phyloP scores from a whole-genome alignment of 2,797 vertebrate genomes.

The Acanthornis magna region DNA sequence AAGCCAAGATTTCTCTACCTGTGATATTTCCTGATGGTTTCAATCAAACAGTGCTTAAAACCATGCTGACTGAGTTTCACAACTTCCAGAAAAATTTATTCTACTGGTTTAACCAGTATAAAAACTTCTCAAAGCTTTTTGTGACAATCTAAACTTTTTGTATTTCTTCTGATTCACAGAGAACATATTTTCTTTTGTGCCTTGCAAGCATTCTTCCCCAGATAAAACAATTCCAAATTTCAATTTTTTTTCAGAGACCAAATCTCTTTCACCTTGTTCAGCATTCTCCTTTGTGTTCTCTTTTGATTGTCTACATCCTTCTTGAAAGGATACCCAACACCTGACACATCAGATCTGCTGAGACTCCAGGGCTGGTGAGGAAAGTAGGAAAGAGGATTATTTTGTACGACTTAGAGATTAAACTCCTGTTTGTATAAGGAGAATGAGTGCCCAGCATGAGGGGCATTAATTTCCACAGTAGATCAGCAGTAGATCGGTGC shows the following conservation, averaged over 20 bases:
- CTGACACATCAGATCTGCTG: not conserved
- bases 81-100: not conserved
- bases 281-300: not conserved
- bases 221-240: not conserved
- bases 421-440: not conserved
- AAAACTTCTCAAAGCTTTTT: not conserved
- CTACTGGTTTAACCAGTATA: not conserved
- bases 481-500: not conserved
- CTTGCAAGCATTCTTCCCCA: not conserved
- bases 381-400: not conserved
- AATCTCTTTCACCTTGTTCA: not conserved
- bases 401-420: not conserved
- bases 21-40: not conserved
- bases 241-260: not conserved
- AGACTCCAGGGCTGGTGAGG: not conserved
- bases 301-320: not conserved
- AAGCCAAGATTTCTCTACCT: not conserved
- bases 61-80: not conserved
- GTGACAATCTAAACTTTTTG: not conserved
- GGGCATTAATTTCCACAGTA: not conserved
- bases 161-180: not conserved
- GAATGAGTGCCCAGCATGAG: not conserved
- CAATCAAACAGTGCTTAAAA: not conserved
- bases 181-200: not conserved
- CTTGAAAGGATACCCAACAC: not conserved